A percentile compares a stretch with the other conserved stretches of the same genome.
phyloP scores from a whole-genome alignment of 2,797 vertebrate genomes.

The Peromyscus nudipes region DNA sequence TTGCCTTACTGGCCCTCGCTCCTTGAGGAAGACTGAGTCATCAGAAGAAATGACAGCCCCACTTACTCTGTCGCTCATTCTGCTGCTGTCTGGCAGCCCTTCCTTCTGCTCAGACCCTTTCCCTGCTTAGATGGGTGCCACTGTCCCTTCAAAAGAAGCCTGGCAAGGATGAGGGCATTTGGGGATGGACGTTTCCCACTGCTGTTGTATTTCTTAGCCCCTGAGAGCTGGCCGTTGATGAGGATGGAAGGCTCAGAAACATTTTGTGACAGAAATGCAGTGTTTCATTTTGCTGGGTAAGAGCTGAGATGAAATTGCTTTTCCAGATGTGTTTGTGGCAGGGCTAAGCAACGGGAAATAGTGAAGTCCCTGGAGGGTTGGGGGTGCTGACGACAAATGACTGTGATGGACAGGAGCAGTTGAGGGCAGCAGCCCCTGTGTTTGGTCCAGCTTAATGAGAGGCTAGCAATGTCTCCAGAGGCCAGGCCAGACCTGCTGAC shows the following conservation, averaged over 20 bases:
- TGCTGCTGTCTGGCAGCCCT: constrained; percentile 17
- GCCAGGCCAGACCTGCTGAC: background rate
- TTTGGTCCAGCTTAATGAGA: background rate
- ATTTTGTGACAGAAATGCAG: background rate
- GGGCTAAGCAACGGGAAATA: background rate
- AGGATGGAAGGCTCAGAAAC: background rate
- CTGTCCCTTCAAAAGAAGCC: background rate
- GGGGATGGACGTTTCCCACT: background rate
- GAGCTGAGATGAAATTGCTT: constrained; percentile 50
- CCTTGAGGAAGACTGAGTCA: constrained; percentile 8
- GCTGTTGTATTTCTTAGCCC: background rate
- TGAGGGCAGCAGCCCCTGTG: background rate
- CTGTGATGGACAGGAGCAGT: background rate
- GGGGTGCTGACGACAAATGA: background rate
- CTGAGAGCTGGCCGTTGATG: background rate
- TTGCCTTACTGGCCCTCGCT: background rate
- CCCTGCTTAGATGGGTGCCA: background rate
- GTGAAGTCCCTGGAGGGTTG: background rate
- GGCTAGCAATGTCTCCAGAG: fast-evolving
- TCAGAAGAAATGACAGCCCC: background rate
- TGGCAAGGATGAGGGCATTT: background rate
- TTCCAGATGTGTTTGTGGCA: constrained; percentile 3
- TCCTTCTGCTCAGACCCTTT: background rate
- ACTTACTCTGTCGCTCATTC: background rate
- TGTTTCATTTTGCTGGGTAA: constrained; percentile 46